Base-by-base conservation (phyloP, 2,797 vertebrate species). In the Linurgus olivaceus region DNA sequence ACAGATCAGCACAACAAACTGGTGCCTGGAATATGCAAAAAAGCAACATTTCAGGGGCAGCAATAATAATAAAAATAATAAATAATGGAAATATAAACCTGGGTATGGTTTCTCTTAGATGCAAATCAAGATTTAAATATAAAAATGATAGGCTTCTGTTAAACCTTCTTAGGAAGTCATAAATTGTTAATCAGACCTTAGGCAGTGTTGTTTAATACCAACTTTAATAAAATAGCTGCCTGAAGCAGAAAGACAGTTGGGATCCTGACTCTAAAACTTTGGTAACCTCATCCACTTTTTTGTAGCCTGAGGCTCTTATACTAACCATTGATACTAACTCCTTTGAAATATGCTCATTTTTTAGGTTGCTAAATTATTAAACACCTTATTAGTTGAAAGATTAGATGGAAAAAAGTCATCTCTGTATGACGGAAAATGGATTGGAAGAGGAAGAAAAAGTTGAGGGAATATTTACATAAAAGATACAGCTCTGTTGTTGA, bases 221-320 rank as follows among this genome's bases (percentile, higher is more conserved):
- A 97, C 95, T 98, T 98, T 98, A 98, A 98, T 98, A 98, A 98
- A 97, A 98, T 96, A 97, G 96, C 96, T 62, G 96, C 97, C 97
- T 95, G 76, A 87, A 97, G 97, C 95, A 94, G 96, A 96, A 95
- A 96, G 96, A 96, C 96, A 95, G 93, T 96, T 97, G 97, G 96
- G 96, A 97, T 97, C 94, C 86, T 61, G 78, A 78, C 88, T 97
- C 87, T 95, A 93, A 98, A 98, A 96, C 91, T 97, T 95, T 86
- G 93, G 96, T 97, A 96, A 93, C 95, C 92, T 95, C 95, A 72
- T 96, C 94, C 97, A 96, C 95, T 92, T 96, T 93, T 96, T 88
- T 66, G 77, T 94, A 90, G 95, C 94, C 91, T 83, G 71, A 77
- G 93, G 96, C 94, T 96, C 86, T 94, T 80, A 92, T 86, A 92